phyloP scores from a whole-genome alignment of 1,140 invertebrate species.

The Triops longicaudatus region DNA sequence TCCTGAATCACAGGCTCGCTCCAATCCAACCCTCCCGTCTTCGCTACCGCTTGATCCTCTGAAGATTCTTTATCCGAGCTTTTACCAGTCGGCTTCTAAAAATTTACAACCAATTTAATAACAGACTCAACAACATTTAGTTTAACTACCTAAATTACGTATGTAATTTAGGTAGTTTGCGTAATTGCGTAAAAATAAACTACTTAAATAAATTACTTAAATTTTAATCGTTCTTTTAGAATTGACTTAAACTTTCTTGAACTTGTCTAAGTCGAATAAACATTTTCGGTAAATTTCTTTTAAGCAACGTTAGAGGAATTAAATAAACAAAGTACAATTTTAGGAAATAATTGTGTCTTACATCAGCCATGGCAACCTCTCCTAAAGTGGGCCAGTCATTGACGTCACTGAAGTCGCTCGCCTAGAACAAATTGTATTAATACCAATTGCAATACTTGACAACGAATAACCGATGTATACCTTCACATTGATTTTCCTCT shows the following conservation, averaged over 20 bases:
- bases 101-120: too few relatives aligned
- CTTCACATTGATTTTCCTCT: constrained; percentile 31
- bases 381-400: constrained; percentile 70
- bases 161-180: too few relatives aligned
- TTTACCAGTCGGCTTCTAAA: not conserved
- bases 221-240: too few relatives aligned
- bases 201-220: too few relatives aligned
- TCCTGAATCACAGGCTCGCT: constrained; percentile 22
- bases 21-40: not conserved
- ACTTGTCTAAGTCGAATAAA: too few relatives aligned
- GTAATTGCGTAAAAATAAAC: too few relatives aligned
- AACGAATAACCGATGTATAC: constrained; percentile 21
- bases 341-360: constrained; percentile 26
- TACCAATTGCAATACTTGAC: not conserved
- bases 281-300: too few relatives aligned
- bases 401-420: constrained; percentile 60
- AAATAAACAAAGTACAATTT: too few relatives aligned
- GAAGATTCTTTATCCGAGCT: not conserved
- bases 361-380: constrained; percentile 40
- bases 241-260: too few relatives aligned
- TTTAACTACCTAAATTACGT: too few relatives aligned
- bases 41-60: not conserved
- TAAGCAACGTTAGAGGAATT: too few relatives aligned
- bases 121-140: too few relatives aligned
- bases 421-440: constrained; percentile 43